Evolutionary conservation across 2,797 vertebrate species (phyloP).

Genomic region (Betta splendens): DNA sequence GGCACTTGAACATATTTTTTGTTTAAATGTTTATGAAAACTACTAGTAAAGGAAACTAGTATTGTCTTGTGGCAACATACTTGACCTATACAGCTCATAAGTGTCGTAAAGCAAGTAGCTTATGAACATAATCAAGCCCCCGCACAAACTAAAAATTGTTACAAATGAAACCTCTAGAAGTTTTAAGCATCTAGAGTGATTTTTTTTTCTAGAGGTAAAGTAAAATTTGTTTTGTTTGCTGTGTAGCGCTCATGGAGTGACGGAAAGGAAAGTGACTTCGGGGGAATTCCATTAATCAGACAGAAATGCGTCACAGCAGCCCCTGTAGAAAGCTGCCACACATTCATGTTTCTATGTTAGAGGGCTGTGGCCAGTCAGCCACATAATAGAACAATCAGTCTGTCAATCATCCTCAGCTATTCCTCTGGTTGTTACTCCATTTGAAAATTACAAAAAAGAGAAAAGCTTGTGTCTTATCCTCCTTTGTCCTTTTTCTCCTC

Average conservation of each 20-base stretch:
- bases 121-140: neutral
- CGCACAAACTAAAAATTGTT: neutral
- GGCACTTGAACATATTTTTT: too few species aligned
- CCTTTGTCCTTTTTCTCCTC: conserved; percentile 60
- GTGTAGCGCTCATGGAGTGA: conserved; percentile 6
- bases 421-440: conserved; percentile 55
- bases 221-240: conserved; percentile 38
- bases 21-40: too few species aligned
- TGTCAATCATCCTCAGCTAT: conserved; percentile 78
- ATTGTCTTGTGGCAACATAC: too few species aligned
- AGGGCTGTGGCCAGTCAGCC: conserved; percentile 84
- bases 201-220: conserved; percentile 44
- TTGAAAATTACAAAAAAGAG: conserved; percentile 58
- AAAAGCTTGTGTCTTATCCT: conserved; percentile 51
- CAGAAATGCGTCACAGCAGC: conserved; percentile 64
- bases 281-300: conserved; percentile 65
- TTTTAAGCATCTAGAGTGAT: conserved; percentile 21
- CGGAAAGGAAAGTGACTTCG: conserved; percentile 32
- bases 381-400: conserved; percentile 84
- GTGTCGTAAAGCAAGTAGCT: too few species aligned
- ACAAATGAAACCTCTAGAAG: conserved; percentile 21
- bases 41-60: too few species aligned
- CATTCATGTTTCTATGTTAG: conserved; percentile 77
- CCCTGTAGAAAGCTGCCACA: conserved; percentile 67
- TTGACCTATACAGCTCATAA: too few species aligned